Evolutionary conservation across 2,113 vertebrate species (phyloP), one percentile per base, ranked within the genome.

Genomic region (Eira barbara): DNA sequence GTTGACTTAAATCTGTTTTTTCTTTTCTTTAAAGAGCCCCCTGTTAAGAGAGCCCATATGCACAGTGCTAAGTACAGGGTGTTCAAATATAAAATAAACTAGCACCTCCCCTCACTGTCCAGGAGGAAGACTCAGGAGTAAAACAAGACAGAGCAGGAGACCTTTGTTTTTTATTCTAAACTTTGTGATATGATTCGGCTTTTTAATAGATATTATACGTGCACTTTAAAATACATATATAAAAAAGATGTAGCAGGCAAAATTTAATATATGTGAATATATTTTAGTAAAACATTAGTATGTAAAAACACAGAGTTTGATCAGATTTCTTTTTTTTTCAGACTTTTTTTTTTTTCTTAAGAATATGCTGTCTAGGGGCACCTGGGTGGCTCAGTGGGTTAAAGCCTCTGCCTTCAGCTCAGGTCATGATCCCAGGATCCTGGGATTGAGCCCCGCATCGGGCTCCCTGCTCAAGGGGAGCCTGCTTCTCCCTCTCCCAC

Each of bases 51-150:
- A 45, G 76, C 45, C 85, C 67, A 29, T 61, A 81, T 84, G 80
- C 42, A 63, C 25, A 74, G 71, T 13, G 67, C 65, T 67, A 95
- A 89, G 47, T 4, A 57, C 67, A 57, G 20, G 25, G 23, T 85
- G n/a, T 85, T 95, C 45, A 52, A 67, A 83, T n/a, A 85, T 67
- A 94, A 97, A 95, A 59, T 55, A 82, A 96, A 52, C 69, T 36
- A 87, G 79, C 67, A 52, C 12, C 74, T 93, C 36, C 67, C 63
- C n/a, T 93, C 71, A 45, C 36, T 21, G 71, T 59, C 52, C 10
- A 18, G 52, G n/a, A 71, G 13, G 83, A 82, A 84, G 59, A 91
- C 27, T 45, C 27, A 76, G 82, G 25, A 88, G n/a, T 82, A n/a
- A 78, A 45, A 97, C 95, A 36, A 39, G 55, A 11, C 8, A 63